Percentiles rank a stretch among this genome's conserved stretches.
These are phyloP conservation scores for Sinella curviseta DNA, from an alignment of 1,140 invertebrate species.

Conservation along the genomic window DNA sequence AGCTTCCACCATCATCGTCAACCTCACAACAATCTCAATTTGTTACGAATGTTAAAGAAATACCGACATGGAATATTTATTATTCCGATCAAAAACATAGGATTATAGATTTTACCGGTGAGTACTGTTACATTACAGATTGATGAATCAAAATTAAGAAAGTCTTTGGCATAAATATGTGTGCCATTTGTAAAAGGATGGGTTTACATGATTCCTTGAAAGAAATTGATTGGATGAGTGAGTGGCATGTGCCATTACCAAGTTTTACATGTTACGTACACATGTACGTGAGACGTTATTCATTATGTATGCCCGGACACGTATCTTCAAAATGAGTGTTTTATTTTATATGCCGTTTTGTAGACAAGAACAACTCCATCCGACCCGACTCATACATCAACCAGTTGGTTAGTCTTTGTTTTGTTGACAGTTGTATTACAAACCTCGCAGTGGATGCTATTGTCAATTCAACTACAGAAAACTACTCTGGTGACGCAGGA, in stretches of 20 bases:
- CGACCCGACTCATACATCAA: conserved; percentile 18
- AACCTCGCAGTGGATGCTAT: conserved; percentile 37
- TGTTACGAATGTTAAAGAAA: not conserved
- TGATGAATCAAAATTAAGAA: not conserved
- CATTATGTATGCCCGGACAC: conserved; percentile 21
- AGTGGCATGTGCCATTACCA: not conserved
- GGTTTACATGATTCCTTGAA: not conserved
- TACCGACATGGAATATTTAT: conserved; percentile 24
- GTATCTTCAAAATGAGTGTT: too few species aligned
- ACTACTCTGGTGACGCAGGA: conserved; percentile 26
- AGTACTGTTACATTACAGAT: not conserved
- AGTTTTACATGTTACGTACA: not conserved
- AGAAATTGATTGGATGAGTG: not conserved
- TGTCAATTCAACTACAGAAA: conserved; percentile 36
- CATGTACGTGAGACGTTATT: too few species aligned
- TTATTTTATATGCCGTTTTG: too few species aligned
- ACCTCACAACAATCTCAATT: not conserved
- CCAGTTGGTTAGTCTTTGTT: conserved; percentile 15
- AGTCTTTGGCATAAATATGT: not conserved
- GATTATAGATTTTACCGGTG: conserved; percentile 10
- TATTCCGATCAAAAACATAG: conserved; percentile 11
- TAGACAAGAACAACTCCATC: conserved; percentile 24
- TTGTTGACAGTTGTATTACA: conserved; percentile 23
- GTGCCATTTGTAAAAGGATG: not conserved
- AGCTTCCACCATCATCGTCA: too few species aligned